phyloP scores from a whole-genome alignment of 2,888 invertebrate species.

The Parnassius glacialis region DNA sequence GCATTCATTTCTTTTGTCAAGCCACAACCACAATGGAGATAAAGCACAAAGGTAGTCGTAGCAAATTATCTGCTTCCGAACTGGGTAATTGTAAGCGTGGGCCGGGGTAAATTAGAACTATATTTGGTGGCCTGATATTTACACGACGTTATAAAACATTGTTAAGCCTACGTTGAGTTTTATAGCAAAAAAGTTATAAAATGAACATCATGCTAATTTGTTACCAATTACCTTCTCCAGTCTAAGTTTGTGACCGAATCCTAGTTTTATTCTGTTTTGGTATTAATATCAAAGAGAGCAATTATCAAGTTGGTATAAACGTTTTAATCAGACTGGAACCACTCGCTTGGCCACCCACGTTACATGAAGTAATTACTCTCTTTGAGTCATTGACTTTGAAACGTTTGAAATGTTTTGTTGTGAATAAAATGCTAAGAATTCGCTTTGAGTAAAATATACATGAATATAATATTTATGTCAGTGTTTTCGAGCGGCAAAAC shows the following conservation, averaged over 20 bases:
- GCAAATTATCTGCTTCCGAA: conserved; percentile 19
- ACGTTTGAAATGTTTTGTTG: background rate
- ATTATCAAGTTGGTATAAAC: background rate
- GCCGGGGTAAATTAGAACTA: conserved; percentile 1
- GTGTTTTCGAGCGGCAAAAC: too few relatives aligned
- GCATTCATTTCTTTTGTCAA: conserved; percentile 23
- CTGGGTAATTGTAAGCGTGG: conserved; percentile 11
- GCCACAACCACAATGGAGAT: conserved; percentile 21
- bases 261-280: too few relatives aligned
- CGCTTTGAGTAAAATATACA: too few relatives aligned
- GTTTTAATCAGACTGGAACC: conserved; percentile 11
- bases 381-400: conserved; percentile 15
- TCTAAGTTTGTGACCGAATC: too few relatives aligned
- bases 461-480: too few relatives aligned
- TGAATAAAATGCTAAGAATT: too few relatives aligned
- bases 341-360: conserved; percentile 10
- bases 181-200: too few relatives aligned
- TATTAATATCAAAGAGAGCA: too few relatives aligned
- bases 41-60: conserved; percentile 21
- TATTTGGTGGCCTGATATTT: background rate
- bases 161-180: too few relatives aligned
- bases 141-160: too few relatives aligned
- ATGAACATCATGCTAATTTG: too few relatives aligned
- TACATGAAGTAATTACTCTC: conserved; percentile 5
- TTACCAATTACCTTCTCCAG: too few relatives aligned